phyloP scores from a whole-genome alignment of 2,797 vertebrate genomes.

The Phoebastria nigripes region DNA sequence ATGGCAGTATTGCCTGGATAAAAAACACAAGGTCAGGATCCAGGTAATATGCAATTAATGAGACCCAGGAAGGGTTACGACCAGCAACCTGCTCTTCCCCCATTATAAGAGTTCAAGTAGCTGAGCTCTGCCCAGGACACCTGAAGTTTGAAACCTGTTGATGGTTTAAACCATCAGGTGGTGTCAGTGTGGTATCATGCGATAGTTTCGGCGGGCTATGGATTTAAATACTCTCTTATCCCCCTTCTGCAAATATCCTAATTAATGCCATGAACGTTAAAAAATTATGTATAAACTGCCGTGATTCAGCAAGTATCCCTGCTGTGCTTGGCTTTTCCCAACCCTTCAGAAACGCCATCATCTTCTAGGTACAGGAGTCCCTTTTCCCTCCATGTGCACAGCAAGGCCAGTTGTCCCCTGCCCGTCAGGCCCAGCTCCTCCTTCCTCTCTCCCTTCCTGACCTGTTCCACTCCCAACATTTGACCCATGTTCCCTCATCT shows the following conservation, averaged over 20 bases:
- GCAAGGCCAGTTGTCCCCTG: fast-evolving
- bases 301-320: not conserved
- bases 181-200: not conserved
- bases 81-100: not conserved
- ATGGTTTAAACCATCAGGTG: not conserved
- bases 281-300: not conserved
- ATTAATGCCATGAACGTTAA: not conserved
- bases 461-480: not conserved
- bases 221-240: not conserved
- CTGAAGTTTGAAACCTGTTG: not conserved
- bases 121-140: not conserved
- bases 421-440: not conserved
- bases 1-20: not conserved
- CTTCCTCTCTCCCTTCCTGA: not conserved
- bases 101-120: not conserved
- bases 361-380: not conserved
- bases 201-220: fast-evolving
- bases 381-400: fast-evolving
- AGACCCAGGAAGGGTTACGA: not conserved
- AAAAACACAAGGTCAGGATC: not conserved
- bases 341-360: not conserved
- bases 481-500: not conserved
- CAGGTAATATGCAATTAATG: not conserved
- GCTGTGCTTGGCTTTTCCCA: not conserved
- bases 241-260: not conserved